Percentiles rank a stretch among this genome's conserved stretches.
Conservation (phyloP, 1,140 invertebrate species). For the Listronotus bonariensis region DNA sequence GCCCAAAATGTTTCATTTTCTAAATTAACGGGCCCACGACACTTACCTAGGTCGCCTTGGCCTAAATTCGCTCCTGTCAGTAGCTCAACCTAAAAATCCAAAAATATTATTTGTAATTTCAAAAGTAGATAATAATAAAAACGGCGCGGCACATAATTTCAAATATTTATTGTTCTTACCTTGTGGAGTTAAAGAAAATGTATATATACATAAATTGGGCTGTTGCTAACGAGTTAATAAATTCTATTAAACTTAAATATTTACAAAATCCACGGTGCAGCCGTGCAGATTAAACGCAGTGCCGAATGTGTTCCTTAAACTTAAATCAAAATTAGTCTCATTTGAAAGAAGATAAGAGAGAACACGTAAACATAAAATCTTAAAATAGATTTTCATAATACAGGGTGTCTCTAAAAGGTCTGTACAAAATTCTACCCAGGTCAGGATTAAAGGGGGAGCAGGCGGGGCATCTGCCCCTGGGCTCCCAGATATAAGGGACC, state of each 20-base stretch:
- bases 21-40: too few species aligned
- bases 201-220: conserved; percentile 27
- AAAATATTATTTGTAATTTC: too few species aligned
- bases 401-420: too few species aligned
- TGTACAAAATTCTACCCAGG: too few species aligned
- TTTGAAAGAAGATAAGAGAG: conserved; percentile 23
- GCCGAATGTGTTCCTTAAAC: conserved; percentile 24
- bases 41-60: too few species aligned
- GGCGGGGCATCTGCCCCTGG: too few species aligned
- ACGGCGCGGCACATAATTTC: conserved; percentile 20
- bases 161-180: conserved; percentile 23
- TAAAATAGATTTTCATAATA: conserved; percentile 21
- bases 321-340: conserved; percentile 27
- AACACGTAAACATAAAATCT: conserved; percentile 16
- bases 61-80: too few species aligned
- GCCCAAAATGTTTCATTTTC: too few species aligned
- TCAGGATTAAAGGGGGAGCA: too few species aligned
- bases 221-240: conserved; percentile 27
- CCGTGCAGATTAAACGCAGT: conserved; percentile 17
- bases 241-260: conserved; percentile 33
- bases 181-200: conserved; percentile 21
- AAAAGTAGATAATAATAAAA: conserved; percentile 2
- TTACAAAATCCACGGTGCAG: conserved; percentile 17
- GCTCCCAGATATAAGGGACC: too few species aligned
- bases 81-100: too few species aligned